A percentile compares a stretch with the other conserved stretches of the same genome.
phyloP scores from a whole-genome alignment of 2,888 invertebrate species.

The Ophioninae sp. region DNA sequence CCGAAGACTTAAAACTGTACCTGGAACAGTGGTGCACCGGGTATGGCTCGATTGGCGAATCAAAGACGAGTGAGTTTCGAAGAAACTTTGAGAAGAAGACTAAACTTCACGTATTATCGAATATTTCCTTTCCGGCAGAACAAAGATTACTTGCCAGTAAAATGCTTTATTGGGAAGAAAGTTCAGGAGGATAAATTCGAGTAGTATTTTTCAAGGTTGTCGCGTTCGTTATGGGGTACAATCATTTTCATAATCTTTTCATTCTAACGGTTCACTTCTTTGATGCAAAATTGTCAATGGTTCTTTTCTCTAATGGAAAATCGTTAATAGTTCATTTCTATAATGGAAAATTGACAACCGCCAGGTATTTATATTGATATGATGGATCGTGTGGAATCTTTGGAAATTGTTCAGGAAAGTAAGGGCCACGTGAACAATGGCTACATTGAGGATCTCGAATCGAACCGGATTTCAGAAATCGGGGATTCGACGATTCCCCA shows the following conservation, averaged over 20 bases:
- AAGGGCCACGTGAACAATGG: slow-evolving; percentile 41
- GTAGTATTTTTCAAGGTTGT: background rate
- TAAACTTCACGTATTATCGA: background rate
- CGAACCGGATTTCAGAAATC: slow-evolving; percentile 20
- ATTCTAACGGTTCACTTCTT: background rate
- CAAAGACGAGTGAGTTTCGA: slow-evolving; percentile 53
- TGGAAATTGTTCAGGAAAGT: slow-evolving; percentile 24
- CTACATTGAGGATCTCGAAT: slow-evolving; percentile 36
- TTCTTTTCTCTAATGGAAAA: too few relatives aligned
- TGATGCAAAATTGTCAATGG: too few relatives aligned
- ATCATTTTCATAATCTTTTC: background rate
- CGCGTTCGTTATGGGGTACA: background rate
- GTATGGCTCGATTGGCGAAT: slow-evolving; percentile 52
- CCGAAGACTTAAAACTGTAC: slow-evolving; percentile 29
- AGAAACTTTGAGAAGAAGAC: background rate
- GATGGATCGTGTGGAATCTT: background rate
- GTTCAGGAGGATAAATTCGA: background rate
- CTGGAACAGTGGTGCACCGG: slow-evolving; percentile 26
- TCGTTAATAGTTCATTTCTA: too few relatives aligned
- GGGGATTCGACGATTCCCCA: slow-evolving; percentile 19
- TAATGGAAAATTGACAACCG: too few relatives aligned
- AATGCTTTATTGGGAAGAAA: background rate
- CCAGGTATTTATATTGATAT: background rate
- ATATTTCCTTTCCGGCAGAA: background rate
- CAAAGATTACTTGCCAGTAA: background rate